Evolutionary conservation across 2,888 invertebrate species (phyloP), one percentile per base, ranked within the genome.

Genomic region (Sphaeridia pumilis): DNA sequence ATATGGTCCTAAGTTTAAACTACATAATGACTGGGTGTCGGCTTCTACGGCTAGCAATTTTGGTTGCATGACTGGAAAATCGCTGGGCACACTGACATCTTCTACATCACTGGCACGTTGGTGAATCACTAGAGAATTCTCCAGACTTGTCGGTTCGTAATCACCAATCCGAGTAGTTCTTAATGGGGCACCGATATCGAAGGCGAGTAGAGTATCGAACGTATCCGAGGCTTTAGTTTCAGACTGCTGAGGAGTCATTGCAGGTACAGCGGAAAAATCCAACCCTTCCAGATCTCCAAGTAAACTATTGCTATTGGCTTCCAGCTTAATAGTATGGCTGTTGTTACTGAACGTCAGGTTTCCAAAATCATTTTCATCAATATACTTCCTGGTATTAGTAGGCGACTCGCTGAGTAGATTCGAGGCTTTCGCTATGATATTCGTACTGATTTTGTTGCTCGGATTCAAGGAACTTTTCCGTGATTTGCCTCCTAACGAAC

Each of bases 1-100:
- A 49, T 60, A 61, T 50, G 45, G 59, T 14, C 64, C 63, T 26
- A 64, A 54, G 41, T 64, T 63, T 36, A 64, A 54, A 43, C 64
- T 64, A 34, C 60, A 56, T 38, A 64, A 53, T 3, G 64, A 64
- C 21, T 59, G 58, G 5, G 64, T 63, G 57, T 64, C 64, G n/a
- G 61, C 63, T n/a, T 61, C 57, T 5, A 38, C 7, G 5, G 38
- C 5, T 17, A 12, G 5, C 5, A 5, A 7, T 20, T 5, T 14
- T 20, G 56, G 46, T 10, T 7, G 17, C 3, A 31, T 45, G 22
- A 34, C 41, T 41, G 49, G 34, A 41, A 47, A 44, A 38, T 45
- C 49, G 41, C 38, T 52, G 34, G 17, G 27, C 14, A 10, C 4
- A 7, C 20, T 31, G 20, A 31, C 20, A 44, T 31, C 3, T 49